These are phyloP conservation scores for Morus bassanus DNA, from an alignment of 2,797 vertebrate genomes.

Conservation along the genomic window DNA sequence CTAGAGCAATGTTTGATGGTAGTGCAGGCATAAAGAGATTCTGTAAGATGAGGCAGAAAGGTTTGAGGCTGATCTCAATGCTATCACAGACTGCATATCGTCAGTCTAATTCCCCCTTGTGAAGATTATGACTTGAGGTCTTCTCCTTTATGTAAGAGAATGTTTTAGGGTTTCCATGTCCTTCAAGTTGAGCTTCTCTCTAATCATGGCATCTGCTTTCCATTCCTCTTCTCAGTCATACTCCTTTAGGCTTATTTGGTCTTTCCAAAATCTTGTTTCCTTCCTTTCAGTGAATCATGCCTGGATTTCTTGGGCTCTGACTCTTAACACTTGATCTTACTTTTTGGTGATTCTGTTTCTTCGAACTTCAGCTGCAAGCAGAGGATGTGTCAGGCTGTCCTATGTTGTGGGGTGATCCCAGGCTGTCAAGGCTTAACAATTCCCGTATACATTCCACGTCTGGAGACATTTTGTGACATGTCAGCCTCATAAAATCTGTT, in stretches of 20 bases:
- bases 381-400: not conserved
- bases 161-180: not conserved
- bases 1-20: not conserved
- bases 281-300: not conserved
- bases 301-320: not conserved
- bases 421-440: not conserved
- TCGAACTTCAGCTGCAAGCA: not conserved
- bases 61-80: not conserved
- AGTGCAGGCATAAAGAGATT: not conserved
- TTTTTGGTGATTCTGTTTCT: not conserved
- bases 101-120: not conserved
- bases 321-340: not conserved
- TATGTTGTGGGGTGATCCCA: not conserved
- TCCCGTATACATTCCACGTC: not conserved
- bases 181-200: not conserved
- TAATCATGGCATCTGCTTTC: not conserved
- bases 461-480: not conserved
- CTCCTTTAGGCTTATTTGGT: not conserved
- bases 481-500: not conserved
- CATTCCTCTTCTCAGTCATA: not conserved
- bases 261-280: not conserved
- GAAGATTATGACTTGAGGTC: not conserved
- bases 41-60: not conserved
- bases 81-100: fast-evolving
- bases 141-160: not conserved